Base-by-base conservation (phyloP, 2,113 vertebrate genomes). In the Piprites chloris region DNA sequence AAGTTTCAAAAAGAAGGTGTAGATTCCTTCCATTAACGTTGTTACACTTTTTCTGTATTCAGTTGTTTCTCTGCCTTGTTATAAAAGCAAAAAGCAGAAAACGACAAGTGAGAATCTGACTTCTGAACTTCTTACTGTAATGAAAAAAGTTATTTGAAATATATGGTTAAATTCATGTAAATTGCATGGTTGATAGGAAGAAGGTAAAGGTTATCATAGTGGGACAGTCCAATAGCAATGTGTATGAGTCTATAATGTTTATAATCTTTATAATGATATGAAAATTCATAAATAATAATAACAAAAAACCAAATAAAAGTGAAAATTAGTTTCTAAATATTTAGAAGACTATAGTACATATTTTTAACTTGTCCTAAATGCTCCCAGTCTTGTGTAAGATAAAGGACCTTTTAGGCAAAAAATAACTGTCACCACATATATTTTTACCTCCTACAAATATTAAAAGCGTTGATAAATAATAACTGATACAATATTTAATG, bases 251-350 rank as follows among this genome's bases (percentile, higher is more conserved):
- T 91, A 41, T 66, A 41, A 92, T 42, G 18, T 35, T 95, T 91
- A 87, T 85, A 95, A 96, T 42, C 30, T 96, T 95, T 94, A 65
- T 22, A 91, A 91, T 91, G 30, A 75, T 82, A 18, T 7, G 76
- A 10, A 93, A 77, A 89, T 79, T 9, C 41, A 90, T 76, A 90
- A 94, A 90, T 87, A 56, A 42, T 90, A 11, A 75, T 28, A 32
- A n/a, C n/a, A 53, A 32, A 27, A 52, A 26, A 23, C 23, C 19
- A 47, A 47, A 44, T 74, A 91, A 94, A 95, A 35, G 28, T 89
- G 96, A 86, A 87, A 91, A 12, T 65, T 17, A 92, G 8, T 65
- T 33, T 86, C 22, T 74, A 96, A 90, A 71, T 30, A 39, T 66
- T 89, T 78, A 83, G 74, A 67, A 26, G 7, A 42, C 33, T 90